phyloP scores from a whole-genome alignment of 1,140 invertebrate genomes.

The Bathynomus jamesi region DNA sequence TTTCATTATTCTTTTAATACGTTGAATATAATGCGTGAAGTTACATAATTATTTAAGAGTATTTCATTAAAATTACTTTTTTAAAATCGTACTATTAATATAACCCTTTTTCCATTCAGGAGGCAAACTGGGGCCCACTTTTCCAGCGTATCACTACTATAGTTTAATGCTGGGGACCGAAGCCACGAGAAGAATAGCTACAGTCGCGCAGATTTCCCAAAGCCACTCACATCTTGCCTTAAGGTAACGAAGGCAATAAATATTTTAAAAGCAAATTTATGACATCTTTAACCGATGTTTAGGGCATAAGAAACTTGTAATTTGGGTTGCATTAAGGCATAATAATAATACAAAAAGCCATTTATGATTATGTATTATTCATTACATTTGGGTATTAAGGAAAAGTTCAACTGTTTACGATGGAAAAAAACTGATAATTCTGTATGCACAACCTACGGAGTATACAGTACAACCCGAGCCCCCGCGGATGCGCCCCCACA shows the following conservation, averaged over 20 bases:
- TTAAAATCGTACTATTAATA: too few species aligned
- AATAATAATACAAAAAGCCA: neutral
- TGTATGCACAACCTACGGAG: too few species aligned
- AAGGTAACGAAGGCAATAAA: too few species aligned
- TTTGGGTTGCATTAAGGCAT: too few species aligned
- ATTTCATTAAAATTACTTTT: too few species aligned
- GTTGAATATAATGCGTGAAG: too few species aligned
- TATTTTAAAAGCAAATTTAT: neutral
- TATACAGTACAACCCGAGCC: too few species aligned
- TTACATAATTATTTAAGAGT: too few species aligned
- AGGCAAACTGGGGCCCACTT: slow-evolving; percentile 30
- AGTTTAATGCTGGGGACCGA: slow-evolving; percentile 24
- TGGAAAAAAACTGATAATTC: too few species aligned
- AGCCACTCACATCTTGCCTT: slow-evolving; percentile 17
- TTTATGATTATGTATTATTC: neutral
- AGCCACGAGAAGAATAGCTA: slow-evolving; percentile 21
- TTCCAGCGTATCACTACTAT: slow-evolving; percentile 31
- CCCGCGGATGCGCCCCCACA: too few species aligned
- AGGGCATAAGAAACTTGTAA: neutral
- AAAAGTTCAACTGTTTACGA: neutral
- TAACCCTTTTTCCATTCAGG: slow-evolving; percentile 15
- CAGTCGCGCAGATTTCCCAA: slow-evolving; percentile 25
- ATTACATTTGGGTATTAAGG: neutral
- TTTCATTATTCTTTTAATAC: too few species aligned
- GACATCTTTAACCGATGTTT: neutral